These are phyloP conservation scores for Ranitomeya imitator DNA, from an alignment of 2,113 vertebrate genomes.

Conservation along the genomic window DNA sequence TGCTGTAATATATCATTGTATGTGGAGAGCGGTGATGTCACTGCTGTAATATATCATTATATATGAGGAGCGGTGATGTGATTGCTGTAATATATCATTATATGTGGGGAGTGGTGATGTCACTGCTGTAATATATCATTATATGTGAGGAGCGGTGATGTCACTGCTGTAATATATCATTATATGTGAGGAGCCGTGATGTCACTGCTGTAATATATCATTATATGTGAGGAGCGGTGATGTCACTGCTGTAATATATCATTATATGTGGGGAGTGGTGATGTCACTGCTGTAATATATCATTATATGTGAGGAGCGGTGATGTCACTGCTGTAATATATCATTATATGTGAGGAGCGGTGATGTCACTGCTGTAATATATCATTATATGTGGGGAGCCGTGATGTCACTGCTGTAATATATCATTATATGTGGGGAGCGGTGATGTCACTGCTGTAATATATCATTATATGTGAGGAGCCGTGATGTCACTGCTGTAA, in stretches of 20 bases:
- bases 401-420: neutral
- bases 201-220: neutral
- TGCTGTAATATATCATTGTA: neutral
- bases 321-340: neutral
- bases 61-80: neutral
- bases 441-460: slow-evolving; percentile 1
- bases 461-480: neutral
- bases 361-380: neutral
- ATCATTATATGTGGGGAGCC: neutral
- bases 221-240: neutral
- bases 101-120: neutral
- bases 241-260: neutral
- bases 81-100: neutral
- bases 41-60: neutral
- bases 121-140: neutral
- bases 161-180: neutral
- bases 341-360: neutral
- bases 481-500: neutral
- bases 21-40: neutral
- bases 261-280: neutral
- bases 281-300: neutral
- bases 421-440: neutral
- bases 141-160: neutral
- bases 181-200: neutral
- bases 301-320: neutral